phyloP scores from a whole-genome alignment of 2,888 invertebrate genomes.

The Unio delphinus region DNA sequence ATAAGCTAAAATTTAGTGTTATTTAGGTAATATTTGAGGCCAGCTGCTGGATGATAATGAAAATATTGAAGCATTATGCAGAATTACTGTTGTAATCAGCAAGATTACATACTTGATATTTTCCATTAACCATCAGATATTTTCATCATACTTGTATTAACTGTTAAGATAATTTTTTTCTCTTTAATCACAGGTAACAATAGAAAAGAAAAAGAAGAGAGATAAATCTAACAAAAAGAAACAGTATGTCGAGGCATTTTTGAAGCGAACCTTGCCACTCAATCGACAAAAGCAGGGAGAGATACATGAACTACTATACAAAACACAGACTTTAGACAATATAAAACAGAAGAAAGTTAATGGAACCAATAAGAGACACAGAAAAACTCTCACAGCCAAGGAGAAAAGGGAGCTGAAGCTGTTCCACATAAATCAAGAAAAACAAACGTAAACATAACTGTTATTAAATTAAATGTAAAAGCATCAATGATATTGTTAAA shows the following conservation, averaged over 20 bases:
- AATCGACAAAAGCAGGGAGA: conserved; percentile 32
- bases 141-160: conserved; percentile 3
- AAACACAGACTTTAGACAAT: conserved; percentile 30
- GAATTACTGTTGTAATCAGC: too few species aligned
- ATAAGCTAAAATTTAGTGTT: too few species aligned
- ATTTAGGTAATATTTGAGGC: too few species aligned
- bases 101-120: background rate
- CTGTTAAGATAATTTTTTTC: background rate
- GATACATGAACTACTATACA: conserved; percentile 31
- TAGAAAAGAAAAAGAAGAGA: conserved; percentile 2
- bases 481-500: too few species aligned
- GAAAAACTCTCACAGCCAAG: conserved; percentile 35
- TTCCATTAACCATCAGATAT: conserved; percentile 7
- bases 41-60: too few species aligned
- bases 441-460: conserved; percentile 32
- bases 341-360: conserved; percentile 20
- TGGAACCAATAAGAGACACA: conserved; percentile 16
- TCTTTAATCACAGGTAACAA: background rate
- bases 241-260: conserved; percentile 34
- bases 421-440: conserved; percentile 44
- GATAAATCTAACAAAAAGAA: conserved; percentile 13
- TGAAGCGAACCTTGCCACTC: conserved; percentile 38
- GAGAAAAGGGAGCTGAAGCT: conserved; percentile 44
- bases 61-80: too few species aligned
- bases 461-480: too few species aligned